These are phyloP conservation scores for Dendroctonus ponderosae DNA, from an alignment of 1,140 invertebrate genomes.

Conservation along the genomic window DNA sequence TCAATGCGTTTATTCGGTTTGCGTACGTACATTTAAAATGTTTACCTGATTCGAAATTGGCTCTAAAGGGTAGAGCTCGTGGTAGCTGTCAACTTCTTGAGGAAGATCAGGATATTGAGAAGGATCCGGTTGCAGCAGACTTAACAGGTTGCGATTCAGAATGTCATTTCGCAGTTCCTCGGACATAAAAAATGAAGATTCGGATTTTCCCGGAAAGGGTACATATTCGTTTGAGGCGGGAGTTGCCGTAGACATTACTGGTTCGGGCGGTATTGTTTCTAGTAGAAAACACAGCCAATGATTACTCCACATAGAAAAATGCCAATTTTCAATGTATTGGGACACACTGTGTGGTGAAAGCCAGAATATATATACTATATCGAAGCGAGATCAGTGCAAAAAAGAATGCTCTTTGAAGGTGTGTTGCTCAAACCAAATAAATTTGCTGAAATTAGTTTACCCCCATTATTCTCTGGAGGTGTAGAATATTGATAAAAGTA, in stretches of 20 bases:
- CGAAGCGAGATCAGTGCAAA: no score
- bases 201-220: conserved; percentile 61
- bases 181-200: conserved; percentile 69
- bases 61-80: conserved; percentile 85
- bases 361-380: no score
- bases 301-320: no score
- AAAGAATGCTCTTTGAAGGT: no score
- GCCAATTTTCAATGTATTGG: no score
- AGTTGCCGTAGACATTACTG: conserved; percentile 19
- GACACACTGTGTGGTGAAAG: no score
- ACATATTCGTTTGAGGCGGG: conserved; percentile 51
- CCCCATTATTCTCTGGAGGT: conserved; percentile 38
- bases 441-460: conserved; percentile 27
- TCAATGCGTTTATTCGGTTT: background rate
- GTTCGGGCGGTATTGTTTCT: background rate
- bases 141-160: conserved; percentile 72
- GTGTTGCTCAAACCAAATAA: no score
- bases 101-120: conserved; percentile 69
- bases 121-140: conserved; percentile 68
- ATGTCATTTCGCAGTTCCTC: conserved; percentile 76
- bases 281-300: no score
- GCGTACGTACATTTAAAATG: conserved; percentile 4
- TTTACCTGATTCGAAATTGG: conserved; percentile 51
- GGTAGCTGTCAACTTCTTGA: conserved; percentile 83
- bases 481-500: conserved; percentile 77